Percentiles rank a stretch among this genome's conserved stretches.
These are phyloP conservation scores for Melipona bicolor DNA, from an alignment of 2,888 invertebrate species.

Conservation along the genomic window DNA sequence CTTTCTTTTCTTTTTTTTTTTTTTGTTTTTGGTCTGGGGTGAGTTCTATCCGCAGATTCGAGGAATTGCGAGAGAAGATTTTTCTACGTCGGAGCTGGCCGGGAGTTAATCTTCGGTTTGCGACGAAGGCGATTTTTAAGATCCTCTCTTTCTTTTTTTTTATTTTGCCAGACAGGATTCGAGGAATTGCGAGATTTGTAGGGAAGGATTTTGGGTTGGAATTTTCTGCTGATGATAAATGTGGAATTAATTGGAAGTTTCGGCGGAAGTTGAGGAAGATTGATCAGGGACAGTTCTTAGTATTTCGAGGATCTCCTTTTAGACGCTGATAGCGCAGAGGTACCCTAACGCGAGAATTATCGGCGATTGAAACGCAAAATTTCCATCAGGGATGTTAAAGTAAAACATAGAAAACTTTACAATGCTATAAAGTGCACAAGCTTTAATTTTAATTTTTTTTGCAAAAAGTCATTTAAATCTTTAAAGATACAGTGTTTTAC, in stretches of 20 bases:
- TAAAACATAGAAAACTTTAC: too few relatives aligned
- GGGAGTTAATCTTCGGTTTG: neutral
- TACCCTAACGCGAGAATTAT: too few relatives aligned
- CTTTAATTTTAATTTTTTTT: too few relatives aligned
- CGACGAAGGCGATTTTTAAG: neutral
- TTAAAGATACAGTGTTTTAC: too few relatives aligned
- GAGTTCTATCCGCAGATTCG: neutral
- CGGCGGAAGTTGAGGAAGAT: neutral
- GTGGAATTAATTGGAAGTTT: neutral
- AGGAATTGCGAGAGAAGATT: neutral
- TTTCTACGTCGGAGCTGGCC: neutral
- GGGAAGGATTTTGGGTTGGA: neutral
- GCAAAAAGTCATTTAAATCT: too few relatives aligned
- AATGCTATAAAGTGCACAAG: too few relatives aligned
- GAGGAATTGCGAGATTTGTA: neutral
- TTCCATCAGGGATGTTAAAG: too few relatives aligned
- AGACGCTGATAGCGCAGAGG: too few relatives aligned
- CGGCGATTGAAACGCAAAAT: too few relatives aligned
- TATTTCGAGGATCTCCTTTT: neutral
- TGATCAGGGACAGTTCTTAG: neutral
- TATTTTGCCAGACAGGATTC: neutral
- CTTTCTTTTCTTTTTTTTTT: neutral
- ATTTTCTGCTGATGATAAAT: neutral
- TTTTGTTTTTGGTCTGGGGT: too few relatives aligned
- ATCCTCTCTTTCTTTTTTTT: neutral